These are phyloP conservation scores for Halyomorpha halys DNA, from an alignment of 1,140 invertebrate species.

Conservation along the genomic window DNA sequence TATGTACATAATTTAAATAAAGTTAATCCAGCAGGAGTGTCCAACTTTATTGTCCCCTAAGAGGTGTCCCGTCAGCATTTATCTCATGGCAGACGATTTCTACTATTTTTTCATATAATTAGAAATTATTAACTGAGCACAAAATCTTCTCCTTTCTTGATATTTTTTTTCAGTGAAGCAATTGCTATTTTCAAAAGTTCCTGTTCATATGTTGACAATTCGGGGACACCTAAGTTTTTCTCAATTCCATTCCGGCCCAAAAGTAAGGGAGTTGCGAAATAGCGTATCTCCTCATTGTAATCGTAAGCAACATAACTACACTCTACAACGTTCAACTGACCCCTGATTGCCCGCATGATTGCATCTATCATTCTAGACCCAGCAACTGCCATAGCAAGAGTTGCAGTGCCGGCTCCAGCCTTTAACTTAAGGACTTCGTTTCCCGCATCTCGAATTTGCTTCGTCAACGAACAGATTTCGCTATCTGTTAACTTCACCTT, in stretches of 20 bases:
- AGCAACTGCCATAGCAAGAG: slow-evolving; percentile 97
- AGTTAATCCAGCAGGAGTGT: too few relatives aligned
- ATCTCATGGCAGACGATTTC: too few relatives aligned
- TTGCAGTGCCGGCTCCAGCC: slow-evolving; percentile 95
- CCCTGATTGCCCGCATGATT: slow-evolving; percentile 69
- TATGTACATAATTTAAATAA: too few relatives aligned
- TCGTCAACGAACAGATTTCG: slow-evolving; percentile 66
- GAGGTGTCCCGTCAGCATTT: too few relatives aligned
- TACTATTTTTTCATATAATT: too few relatives aligned
- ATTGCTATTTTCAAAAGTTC: slow-evolving; percentile 77
- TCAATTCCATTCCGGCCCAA: slow-evolving; percentile 87
- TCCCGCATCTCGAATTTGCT: slow-evolving; percentile 90
- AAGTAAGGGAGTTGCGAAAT: slow-evolving; percentile 89
- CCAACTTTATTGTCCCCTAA: too few relatives aligned
- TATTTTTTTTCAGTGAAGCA: slow-evolving; percentile 89
- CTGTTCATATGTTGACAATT: slow-evolving; percentile 77
- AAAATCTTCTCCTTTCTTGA: slow-evolving; percentile 92
- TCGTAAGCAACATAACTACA: slow-evolving; percentile 88
- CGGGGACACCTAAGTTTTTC: slow-evolving; percentile 87
- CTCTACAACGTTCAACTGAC: slow-evolving; percentile 81
- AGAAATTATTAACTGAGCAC: slow-evolving; percentile 35
- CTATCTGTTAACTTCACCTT: slow-evolving; percentile 55
- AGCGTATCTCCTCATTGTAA: slow-evolving; percentile 75
- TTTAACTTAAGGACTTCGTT: slow-evolving; percentile 99
- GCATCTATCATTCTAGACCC: slow-evolving; percentile 83